Conservation (phyloP, 2,888 invertebrate species). For the Andrena haemorrhoa region DNA sequence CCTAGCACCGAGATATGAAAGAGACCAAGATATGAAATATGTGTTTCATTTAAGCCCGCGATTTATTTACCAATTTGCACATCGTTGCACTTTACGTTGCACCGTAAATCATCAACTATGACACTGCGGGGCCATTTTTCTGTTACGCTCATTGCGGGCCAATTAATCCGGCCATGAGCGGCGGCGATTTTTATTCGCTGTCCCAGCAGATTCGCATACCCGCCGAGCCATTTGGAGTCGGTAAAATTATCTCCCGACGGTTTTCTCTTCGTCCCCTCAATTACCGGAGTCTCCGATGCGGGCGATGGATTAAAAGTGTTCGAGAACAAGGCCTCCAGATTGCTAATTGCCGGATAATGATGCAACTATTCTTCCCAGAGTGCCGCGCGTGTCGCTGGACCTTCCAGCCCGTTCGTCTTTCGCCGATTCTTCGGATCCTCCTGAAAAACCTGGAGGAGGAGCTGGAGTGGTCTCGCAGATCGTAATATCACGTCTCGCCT, state of each 20-base stretch:
- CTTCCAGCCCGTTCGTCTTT: background rate
- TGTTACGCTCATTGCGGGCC: background rate
- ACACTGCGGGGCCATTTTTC: background rate
- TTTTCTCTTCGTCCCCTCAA: background rate
- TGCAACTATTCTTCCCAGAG: background rate
- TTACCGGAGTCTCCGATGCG: background rate
- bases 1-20: background rate
- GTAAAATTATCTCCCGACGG: background rate
- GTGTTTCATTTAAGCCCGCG: background rate
- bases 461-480: background rate
- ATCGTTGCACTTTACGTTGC: background rate
- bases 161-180: background rate
- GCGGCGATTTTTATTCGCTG: background rate
- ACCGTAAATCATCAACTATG: background rate
- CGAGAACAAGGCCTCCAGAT: background rate
- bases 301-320: background rate
- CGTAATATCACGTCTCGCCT: conserved; percentile 1
- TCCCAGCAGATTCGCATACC: background rate
- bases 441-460: background rate
- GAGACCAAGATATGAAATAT: background rate
- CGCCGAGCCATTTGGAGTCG: background rate
- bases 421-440: background rate
- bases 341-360: conserved; percentile 39
- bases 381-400: background rate
- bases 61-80: conserved; percentile 1